Evolutionary conservation across 1,140 invertebrate genomes (phyloP).

Genomic region (Orchesella cincta): DNA sequence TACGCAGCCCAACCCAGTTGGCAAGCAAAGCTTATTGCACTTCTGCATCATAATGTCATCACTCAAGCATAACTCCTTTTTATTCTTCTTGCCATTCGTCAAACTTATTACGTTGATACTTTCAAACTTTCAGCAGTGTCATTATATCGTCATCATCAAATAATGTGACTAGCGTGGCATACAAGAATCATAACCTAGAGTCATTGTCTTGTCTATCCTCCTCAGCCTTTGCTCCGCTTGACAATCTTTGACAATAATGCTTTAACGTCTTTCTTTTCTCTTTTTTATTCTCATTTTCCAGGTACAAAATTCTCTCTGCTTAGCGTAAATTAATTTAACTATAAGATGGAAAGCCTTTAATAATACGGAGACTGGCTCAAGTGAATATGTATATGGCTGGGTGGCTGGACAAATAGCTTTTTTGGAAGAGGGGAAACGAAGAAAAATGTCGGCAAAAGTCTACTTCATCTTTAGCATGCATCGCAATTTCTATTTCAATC

Average conservation of each 20-base stretch:
- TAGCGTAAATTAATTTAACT: too few relatives aligned
- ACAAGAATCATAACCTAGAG: constrained; percentile 6
- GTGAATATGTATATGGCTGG: background rate
- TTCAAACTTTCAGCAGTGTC: too few relatives aligned
- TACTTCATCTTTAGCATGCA: background rate
- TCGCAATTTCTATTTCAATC: background rate
- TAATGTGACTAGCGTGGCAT: background rate
- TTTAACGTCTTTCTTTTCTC: background rate
- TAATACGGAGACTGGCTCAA: background rate
- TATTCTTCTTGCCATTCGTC: too few relatives aligned
- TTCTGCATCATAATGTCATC: too few relatives aligned
- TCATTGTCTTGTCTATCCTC: too few relatives aligned
- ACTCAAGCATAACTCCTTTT: too few relatives aligned
- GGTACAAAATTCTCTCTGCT: background rate
- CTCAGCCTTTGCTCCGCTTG: too few relatives aligned
- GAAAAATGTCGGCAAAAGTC: background rate
- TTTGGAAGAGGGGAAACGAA: background rate
- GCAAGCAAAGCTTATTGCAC: too few relatives aligned
- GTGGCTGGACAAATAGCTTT: background rate
- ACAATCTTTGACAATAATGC: background rate
- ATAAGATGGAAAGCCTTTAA: too few relatives aligned
- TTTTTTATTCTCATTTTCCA: background rate
- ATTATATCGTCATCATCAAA: constrained; percentile 1
- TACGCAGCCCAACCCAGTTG: too few relatives aligned
- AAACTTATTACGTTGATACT: too few relatives aligned